Evolutionary conservation across 2,113 vertebrate genomes (phyloP).

Genomic region (Neolamprologus sp.): DNA sequence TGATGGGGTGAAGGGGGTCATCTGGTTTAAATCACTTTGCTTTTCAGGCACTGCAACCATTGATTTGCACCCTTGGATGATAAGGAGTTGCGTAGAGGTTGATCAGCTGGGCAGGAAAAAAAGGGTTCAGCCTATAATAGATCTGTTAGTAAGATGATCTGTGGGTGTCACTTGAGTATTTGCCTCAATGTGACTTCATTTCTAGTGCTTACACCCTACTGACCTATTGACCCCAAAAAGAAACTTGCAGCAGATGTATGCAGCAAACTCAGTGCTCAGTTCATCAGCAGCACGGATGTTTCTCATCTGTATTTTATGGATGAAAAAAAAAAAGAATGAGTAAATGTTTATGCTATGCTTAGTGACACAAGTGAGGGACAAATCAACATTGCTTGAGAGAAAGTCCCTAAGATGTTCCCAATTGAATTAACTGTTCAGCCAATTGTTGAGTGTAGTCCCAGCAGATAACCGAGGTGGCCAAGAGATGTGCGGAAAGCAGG

Average conservation of each 20-base stretch:
- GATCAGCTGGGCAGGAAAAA: not conserved
- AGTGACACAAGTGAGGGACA: not conserved
- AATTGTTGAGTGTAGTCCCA: not conserved
- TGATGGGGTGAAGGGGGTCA: not conserved
- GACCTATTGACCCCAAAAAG: not conserved
- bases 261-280: not conserved
- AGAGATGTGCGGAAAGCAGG: not conserved
- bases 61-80: not conserved
- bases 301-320: not conserved
- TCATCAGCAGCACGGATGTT: not conserved
- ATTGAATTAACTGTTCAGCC: not conserved
- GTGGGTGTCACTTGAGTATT: not conserved
- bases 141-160: not conserved
- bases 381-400: not conserved
- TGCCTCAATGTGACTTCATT: not conserved
- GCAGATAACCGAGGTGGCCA: not conserved
- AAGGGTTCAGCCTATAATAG: not conserved
- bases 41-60: not conserved
- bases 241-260: not conserved
- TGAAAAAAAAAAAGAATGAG: not conserved
- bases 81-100: not conserved
- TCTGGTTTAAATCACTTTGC: slow-evolving; percentile 3
- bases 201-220: not conserved
- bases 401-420: not conserved
- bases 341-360: not conserved